Evolutionary conservation across 2,888 invertebrate genomes (phyloP), one percentile per base, ranked within the genome.

Genomic region (Gisinianus flammeolus): DNA sequence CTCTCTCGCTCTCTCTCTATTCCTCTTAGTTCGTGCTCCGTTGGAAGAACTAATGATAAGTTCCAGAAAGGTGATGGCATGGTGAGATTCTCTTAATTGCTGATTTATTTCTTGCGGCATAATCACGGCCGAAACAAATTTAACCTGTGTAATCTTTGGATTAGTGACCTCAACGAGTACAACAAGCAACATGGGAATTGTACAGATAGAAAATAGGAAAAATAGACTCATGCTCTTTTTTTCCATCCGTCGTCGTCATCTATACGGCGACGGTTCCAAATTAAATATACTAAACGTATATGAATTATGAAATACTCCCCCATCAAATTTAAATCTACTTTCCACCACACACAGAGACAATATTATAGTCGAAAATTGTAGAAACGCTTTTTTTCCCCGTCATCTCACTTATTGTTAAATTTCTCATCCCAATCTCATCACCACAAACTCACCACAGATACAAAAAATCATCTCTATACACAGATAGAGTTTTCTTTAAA

Each of bases 1-100:
- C n/a, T 6, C n/a, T 56, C 24, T 56, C 56, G 56, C 24, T 5
- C 56, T 19, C 56, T 19, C 56, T n/a, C 22, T 26, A n/a, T 19
- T n/a, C 58, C 58, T 24, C 22, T 58, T 26, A 26, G 33, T 62
- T 62, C 26, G 26, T 62, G 62, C 62, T 62, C 10, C 12, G 62
- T 62, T 28, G 62, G 62, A 62, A 67, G 4, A 67, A 67, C 31
- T 67, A 64, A 67, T 31, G 67, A 31, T 67, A 67, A 31, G 67
- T 33, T 67, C 67, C n/a, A 33, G 35, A 67, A 67, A 33, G 67
- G 67, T 67, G 33, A 31, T 31, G 24, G 31, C 67, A n/a, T 67
- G 67, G 67, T 67, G 67, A 31, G 67, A 31, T 67, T 31, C 33
- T 33, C 67, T 67, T 16, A 16, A n/a, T 67, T 33, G 33, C 35